phyloP scores from a whole-genome alignment of 2,888 invertebrate species.

The Taphrorychus bicolor region DNA sequence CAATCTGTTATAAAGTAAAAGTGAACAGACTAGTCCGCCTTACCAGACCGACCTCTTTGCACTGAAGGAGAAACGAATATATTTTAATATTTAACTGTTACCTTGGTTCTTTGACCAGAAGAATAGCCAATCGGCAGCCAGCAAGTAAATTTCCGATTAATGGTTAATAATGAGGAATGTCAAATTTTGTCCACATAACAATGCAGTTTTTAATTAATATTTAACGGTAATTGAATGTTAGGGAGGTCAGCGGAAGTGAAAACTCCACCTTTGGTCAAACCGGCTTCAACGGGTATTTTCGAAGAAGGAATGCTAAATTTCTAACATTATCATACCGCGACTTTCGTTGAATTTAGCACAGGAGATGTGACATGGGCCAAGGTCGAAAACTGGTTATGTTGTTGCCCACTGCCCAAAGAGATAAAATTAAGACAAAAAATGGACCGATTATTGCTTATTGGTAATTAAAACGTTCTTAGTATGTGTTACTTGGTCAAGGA shows the following conservation, averaged over 20 bases:
- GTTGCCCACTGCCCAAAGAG: too few relatives aligned
- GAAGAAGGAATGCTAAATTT: background rate
- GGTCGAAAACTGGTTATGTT: background rate
- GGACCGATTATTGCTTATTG: too few relatives aligned
- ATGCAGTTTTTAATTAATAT: background rate
- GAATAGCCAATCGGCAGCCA: conserved; percentile 5
- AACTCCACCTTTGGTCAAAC: background rate
- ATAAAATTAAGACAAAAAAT: too few relatives aligned
- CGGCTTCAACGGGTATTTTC: background rate
- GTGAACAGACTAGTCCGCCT: conserved; percentile 23
- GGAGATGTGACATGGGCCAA: background rate
- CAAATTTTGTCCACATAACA: background rate
- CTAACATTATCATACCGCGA: background rate
- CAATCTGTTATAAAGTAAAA: conserved; percentile 13
- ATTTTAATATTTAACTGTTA: conserved; percentile 38
- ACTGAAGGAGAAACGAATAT: conserved; percentile 29
- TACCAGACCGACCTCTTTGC: conserved; percentile 34
- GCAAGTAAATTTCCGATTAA: conserved; percentile 8
- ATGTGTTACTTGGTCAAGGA: too few relatives aligned
- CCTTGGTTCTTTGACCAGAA: conserved; percentile 7
- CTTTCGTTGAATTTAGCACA: background rate
- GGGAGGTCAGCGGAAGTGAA: background rate
- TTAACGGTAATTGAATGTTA: background rate
- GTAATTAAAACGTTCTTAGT: too few relatives aligned
- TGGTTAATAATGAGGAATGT: background rate